These are phyloP conservation scores for Cuculus canorus DNA, from an alignment of 2,797 vertebrate genomes.

Conservation along the genomic window DNA sequence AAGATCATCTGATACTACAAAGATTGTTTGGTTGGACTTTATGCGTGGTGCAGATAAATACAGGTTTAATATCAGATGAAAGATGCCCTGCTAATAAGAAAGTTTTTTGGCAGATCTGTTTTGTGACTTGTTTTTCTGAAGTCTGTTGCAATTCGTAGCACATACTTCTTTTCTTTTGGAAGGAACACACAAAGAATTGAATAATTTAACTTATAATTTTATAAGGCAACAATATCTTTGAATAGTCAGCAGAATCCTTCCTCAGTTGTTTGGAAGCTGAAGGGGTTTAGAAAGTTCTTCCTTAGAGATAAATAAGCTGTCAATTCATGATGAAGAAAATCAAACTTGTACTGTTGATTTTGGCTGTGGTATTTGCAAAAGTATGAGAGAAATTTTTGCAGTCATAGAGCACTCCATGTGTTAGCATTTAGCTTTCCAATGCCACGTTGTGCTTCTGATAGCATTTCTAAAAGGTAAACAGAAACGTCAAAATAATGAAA, in stretches of 20 bases:
- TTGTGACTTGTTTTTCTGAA: conserved; percentile 15
- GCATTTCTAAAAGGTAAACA: conserved; percentile 80
- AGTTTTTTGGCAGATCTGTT: not conserved
- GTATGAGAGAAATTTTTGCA: conserved; percentile 80
- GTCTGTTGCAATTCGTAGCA: conserved; percentile 43
- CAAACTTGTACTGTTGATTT: conserved; percentile 81
- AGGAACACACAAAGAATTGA: conserved; percentile 6
- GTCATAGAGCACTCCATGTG: conserved; percentile 75
- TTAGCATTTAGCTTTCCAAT: conserved; percentile 80
- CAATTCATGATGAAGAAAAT: conserved; percentile 84
- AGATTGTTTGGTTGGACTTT: not conserved
- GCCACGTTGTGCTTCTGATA: conserved; percentile 74
- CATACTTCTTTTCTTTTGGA: not conserved
- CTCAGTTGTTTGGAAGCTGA: conserved; percentile 79
- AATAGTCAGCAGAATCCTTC: conserved; percentile 88
- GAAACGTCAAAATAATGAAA: conserved; percentile 81
- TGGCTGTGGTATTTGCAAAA: conserved; percentile 75
- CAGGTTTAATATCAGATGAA: conserved; percentile 24
- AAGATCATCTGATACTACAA: not conserved
- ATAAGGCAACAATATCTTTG: conserved; percentile 81
- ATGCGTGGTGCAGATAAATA: not conserved
- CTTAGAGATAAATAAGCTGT: conserved; percentile 86
- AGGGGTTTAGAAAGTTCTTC: conserved; percentile 80
- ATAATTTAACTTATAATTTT: conserved; percentile 66
- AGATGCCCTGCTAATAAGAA: not conserved